phyloP scores from a whole-genome alignment of 2,888 invertebrate species.

The Acleris cristana region DNA sequence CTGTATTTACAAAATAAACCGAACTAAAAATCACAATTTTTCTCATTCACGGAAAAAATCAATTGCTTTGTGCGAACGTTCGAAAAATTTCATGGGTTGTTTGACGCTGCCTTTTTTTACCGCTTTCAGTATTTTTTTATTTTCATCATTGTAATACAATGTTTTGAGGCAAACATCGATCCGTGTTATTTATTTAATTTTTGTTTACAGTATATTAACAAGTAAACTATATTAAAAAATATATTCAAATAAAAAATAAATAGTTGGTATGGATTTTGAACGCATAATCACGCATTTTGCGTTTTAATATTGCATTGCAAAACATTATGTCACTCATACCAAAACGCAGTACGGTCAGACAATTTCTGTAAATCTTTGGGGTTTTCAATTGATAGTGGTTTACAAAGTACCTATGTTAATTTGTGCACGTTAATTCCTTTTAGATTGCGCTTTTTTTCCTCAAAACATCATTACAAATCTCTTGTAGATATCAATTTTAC shows the following conservation, averaged over 20 bases:
- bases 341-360: too few species aligned
- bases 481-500: too few species aligned
- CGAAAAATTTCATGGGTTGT: slow-evolving; percentile 21
- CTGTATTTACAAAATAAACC: slow-evolving; percentile 44
- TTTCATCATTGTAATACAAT: neutral
- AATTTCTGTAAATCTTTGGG: too few species aligned
- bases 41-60: slow-evolving; percentile 43
- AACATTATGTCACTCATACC: too few species aligned
- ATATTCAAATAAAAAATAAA: neutral
- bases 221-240: neutral
- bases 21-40: slow-evolving; percentile 42
- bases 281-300: slow-evolving; percentile 6
- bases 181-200: neutral
- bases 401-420: too few species aligned
- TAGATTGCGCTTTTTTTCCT: too few species aligned
- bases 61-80: slow-evolving; percentile 42
- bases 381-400: too few species aligned
- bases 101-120: neutral
- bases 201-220: neutral
- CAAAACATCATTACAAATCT: too few species aligned
- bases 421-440: too few species aligned
- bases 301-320: slow-evolving; percentile 16
- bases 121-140: neutral
- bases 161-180: neutral
- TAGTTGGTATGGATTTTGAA: slow-evolving; percentile 3